Evolutionary conservation across 2,888 invertebrate species (phyloP).

Genomic region (Epinotia nisella): DNA sequence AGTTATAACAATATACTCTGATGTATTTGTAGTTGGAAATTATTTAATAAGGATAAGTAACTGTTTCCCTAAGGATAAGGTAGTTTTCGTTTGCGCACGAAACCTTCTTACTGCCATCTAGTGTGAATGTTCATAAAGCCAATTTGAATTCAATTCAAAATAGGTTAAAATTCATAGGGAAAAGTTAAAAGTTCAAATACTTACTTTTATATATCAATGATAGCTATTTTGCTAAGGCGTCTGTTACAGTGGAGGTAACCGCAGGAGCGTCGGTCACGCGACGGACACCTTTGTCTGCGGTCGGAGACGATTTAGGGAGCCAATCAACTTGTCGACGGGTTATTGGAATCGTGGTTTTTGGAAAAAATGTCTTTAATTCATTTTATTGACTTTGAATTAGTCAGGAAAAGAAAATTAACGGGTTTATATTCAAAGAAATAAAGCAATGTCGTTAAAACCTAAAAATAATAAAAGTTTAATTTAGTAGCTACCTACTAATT

Average conservation of each 20-base stretch:
- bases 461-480: no score
- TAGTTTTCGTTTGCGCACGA: background rate
- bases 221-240: conserved; percentile 41
- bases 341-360: conserved; percentile 8
- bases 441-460: no score
- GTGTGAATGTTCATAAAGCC: background rate
- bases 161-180: no score
- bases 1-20: no score
- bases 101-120: background rate
- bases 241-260: conserved; percentile 48
- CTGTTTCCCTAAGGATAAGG: background rate
- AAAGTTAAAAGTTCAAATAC: no score
- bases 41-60: background rate
- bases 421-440: background rate
- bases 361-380: background rate
- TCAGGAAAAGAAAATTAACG: background rate
- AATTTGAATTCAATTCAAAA: no score
- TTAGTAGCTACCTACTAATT: no score
- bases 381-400: background rate
- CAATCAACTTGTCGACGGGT: conserved; percentile 55
- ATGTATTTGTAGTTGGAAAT: no score
- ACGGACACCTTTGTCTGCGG: conserved; percentile 47
- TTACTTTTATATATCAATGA: conserved; percentile 18
- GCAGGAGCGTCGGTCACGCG: conserved; percentile 52
- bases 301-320: conserved; percentile 50